Conservation (phyloP, 2,797 vertebrate species). For the Premnoplex brunnescens region DNA sequence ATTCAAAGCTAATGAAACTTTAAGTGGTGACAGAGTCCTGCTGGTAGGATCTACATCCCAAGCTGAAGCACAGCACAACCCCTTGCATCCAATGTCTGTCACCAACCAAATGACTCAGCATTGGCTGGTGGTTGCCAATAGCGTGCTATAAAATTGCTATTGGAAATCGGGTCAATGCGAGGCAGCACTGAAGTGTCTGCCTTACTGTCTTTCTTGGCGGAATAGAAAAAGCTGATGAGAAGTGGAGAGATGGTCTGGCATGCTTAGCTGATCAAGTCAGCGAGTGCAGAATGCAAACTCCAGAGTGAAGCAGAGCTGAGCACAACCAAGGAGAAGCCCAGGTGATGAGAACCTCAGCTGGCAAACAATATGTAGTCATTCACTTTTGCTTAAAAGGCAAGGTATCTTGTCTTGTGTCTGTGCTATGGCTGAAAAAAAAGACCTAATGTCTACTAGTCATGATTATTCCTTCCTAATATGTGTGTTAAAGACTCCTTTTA, state of each 20-base stretch:
- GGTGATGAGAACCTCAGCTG: not conserved
- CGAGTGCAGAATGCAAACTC: not conserved
- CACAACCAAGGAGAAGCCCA: not conserved
- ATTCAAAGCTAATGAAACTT: constrained; percentile 16
- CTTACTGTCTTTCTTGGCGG: not conserved
- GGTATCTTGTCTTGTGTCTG: not conserved
- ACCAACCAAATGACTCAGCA: not conserved
- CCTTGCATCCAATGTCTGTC: not conserved
- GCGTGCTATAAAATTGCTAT: not conserved
- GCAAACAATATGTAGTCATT: not conserved
- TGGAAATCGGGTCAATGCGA: not conserved
- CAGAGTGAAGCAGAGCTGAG: not conserved
- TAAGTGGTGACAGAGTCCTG: not conserved
- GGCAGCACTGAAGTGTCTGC: not conserved
- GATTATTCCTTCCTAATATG: not conserved
- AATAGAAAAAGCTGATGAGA: not conserved
- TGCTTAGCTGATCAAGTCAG: not conserved
- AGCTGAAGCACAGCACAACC: not conserved
- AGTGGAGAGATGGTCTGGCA: not conserved
- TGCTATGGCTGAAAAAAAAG: not conserved
- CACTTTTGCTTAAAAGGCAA: not conserved
- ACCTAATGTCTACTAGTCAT: not conserved
- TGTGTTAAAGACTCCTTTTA: not conserved
- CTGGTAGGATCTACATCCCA: not conserved
- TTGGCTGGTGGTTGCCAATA: not conserved